Evolutionary conservation across 2,888 invertebrate species (phyloP).

Genomic region (Mamestra brassicae): DNA sequence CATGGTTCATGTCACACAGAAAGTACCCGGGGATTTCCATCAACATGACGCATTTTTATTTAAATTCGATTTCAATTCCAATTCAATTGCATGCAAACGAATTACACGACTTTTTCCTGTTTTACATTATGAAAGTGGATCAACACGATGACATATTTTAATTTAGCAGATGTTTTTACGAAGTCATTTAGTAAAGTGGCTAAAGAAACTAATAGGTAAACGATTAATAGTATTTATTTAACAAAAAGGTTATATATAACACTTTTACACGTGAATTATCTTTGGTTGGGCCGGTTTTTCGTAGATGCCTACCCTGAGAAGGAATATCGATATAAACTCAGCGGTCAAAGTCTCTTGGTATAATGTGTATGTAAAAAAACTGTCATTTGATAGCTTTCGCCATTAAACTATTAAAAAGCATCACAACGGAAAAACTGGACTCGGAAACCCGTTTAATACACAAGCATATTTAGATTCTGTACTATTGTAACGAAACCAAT

Average conservation of each 20-base stretch:
- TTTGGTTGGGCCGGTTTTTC: too few relatives aligned
- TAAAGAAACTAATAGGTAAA: not conserved
- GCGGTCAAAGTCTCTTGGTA: not conserved
- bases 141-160: conserved; percentile 9
- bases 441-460: not conserved
- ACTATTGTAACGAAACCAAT: conserved; percentile 5
- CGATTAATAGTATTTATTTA: too few relatives aligned
- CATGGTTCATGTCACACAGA: conserved; percentile 34
- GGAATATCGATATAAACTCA: too few relatives aligned
- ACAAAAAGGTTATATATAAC: too few relatives aligned
- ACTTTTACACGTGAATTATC: too few relatives aligned
- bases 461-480: not conserved
- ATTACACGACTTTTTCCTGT: conserved; percentile 29
- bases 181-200: not conserved
- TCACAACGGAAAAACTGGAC: not conserved
- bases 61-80: conserved; percentile 41
- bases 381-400: not conserved
- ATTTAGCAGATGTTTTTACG: conserved; percentile 15
- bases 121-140: conserved; percentile 25
- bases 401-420: not conserved
- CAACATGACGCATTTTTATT: conserved; percentile 59
- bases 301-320: too few relatives aligned
- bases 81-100: conserved; percentile 42
- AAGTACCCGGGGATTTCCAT: conserved; percentile 58
- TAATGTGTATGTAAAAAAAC: not conserved